A percentile compares a stretch with the other conserved stretches of the same genome.
Evolutionary conservation across 2,113 vertebrate species (phyloP).

Genomic region (Geococcyx californianus): DNA sequence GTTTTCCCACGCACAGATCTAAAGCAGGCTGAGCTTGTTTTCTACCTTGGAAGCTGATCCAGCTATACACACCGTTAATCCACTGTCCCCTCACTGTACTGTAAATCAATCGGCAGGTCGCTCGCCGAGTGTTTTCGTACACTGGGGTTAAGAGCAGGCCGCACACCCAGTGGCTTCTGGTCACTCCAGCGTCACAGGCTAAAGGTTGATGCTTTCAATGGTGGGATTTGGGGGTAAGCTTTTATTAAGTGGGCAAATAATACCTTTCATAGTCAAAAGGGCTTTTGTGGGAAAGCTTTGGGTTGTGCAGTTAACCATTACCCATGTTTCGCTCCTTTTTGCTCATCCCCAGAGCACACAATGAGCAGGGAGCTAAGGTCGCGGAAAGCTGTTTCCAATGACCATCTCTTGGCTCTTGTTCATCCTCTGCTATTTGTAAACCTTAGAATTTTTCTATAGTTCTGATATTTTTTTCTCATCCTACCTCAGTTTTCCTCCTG

Average conservation of each 20-base stretch:
- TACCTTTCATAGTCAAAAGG: neutral
- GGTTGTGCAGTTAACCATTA: neutral
- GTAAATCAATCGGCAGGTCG: slow-evolving; percentile 60
- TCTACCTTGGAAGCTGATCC: neutral
- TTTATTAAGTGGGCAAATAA: slow-evolving; percentile 16
- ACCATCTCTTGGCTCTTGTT: neutral
- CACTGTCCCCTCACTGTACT: slow-evolving; percentile 35
- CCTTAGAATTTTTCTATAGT: neutral
- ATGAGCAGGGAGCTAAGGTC: neutral
- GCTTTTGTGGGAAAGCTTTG: neutral
- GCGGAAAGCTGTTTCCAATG: neutral
- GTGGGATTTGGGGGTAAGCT: slow-evolving; percentile 19
- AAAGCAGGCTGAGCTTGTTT: neutral
- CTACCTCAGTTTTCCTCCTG: neutral
- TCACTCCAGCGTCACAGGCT: neutral
- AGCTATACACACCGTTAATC: slow-evolving; percentile 51
- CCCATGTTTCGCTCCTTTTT: neutral
- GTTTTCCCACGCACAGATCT: neutral
- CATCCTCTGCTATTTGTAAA: neutral
- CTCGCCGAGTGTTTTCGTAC: neutral
- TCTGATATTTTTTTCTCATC: neutral
- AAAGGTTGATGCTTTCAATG: neutral
- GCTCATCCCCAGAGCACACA: neutral
- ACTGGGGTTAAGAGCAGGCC: slow-evolving; percentile 25
- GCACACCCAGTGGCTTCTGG: neutral